phyloP scores from a whole-genome alignment of 2,888 invertebrate genomes.

The Diadromus collaris region DNA sequence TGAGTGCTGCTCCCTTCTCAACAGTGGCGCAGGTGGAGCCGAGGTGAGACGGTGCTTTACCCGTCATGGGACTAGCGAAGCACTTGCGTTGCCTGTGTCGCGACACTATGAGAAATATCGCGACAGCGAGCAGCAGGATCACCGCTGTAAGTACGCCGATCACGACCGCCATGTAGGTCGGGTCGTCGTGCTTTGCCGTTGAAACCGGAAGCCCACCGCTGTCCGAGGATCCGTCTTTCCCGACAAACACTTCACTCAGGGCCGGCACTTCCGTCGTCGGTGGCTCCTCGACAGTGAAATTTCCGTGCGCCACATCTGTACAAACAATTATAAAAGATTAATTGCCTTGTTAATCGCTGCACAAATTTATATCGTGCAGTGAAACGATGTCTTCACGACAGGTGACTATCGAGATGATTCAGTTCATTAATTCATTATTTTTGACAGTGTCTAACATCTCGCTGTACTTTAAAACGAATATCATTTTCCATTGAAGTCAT shows the following conservation, averaged over 20 bases:
- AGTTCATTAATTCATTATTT: too few relatives aligned
- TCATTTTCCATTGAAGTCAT: too few relatives aligned
- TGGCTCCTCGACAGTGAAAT: slow-evolving; percentile 86
- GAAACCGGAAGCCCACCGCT: slow-evolving; percentile 84
- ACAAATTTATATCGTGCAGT: not conserved
- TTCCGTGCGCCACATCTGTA: slow-evolving; percentile 86
- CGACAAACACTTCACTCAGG: slow-evolving; percentile 81
- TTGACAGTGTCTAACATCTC: too few relatives aligned
- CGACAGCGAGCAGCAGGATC: slow-evolving; percentile 87
- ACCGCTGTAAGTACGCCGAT: slow-evolving; percentile 89
- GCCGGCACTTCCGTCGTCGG: slow-evolving; percentile 81
- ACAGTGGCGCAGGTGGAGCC: slow-evolving; percentile 79
- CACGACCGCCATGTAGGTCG: slow-evolving; percentile 88
- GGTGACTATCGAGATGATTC: not conserved
- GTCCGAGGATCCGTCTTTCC: slow-evolving; percentile 76
- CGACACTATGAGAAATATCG: slow-evolving; percentile 87
- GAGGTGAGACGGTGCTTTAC: slow-evolving; percentile 81
- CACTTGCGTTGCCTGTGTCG: slow-evolving; percentile 88
- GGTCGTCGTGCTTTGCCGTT: slow-evolving; percentile 86
- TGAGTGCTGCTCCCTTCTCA: slow-evolving; percentile 79
- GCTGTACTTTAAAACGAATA: too few relatives aligned
- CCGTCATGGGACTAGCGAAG: slow-evolving; percentile 86
- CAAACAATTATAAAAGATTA: slow-evolving; percentile 52
- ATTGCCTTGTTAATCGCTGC: slow-evolving; percentile 6
- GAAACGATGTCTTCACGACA: not conserved